Percentiles rank a stretch among this genome's conserved stretches.
Evolutionary conservation across 2,113 vertebrate genomes (phyloP).

Genomic region (Brachypodius melanocephalos): DNA sequence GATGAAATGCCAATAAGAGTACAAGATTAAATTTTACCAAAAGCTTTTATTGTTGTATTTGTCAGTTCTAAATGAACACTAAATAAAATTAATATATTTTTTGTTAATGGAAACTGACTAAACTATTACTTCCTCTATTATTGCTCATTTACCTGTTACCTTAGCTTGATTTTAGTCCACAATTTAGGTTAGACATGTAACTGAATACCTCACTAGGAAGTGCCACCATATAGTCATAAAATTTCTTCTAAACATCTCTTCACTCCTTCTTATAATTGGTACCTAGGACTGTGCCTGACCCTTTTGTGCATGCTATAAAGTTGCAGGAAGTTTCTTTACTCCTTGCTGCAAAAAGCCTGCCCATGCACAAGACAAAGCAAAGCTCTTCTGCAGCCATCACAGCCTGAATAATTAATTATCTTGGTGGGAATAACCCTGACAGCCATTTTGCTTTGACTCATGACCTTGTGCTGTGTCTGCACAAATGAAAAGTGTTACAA

Average conservation of each 20-base stretch:
- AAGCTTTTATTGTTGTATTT: background rate
- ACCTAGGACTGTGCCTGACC: background rate
- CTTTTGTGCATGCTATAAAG: background rate
- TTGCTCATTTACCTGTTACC: background rate
- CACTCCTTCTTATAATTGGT: background rate
- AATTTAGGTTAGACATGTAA: background rate
- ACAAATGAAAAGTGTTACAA: background rate
- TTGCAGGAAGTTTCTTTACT: background rate
- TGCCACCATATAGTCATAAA: background rate
- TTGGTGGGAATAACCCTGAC: conserved; percentile 21
- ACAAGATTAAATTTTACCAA: background rate
- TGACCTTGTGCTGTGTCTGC: conserved; percentile 22
- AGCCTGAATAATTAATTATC: conserved; percentile 14
- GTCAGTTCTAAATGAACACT: background rate
- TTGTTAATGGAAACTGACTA: background rate
- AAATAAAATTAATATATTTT: background rate
- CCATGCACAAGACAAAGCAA: background rate
- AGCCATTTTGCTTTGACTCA: conserved; percentile 26
- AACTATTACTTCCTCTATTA: background rate
- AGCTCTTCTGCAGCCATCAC: background rate
- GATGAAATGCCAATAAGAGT: background rate
- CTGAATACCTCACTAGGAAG: background rate
- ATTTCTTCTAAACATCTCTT: background rate
- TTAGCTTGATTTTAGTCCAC: background rate
- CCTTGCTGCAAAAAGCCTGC: background rate